Conservation (phyloP, 2,797 vertebrate species). For the Leucoraja ocellata region DNA sequence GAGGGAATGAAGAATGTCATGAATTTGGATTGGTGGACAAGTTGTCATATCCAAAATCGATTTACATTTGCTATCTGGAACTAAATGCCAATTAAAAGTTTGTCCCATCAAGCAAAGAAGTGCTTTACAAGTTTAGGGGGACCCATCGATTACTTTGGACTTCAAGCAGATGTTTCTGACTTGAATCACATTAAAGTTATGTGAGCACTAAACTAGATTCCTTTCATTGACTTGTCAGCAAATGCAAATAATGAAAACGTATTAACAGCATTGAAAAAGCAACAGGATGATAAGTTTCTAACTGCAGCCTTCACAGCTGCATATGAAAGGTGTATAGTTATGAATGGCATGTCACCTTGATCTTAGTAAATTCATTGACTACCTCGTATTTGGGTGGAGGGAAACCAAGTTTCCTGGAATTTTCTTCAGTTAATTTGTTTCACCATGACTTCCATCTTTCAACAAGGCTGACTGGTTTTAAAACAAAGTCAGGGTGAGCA, state of each 20-base stretch:
- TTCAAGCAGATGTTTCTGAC: too few species aligned
- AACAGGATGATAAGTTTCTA: not conserved
- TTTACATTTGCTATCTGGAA: too few species aligned
- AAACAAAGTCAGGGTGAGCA: not conserved
- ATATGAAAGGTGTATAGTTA: not conserved
- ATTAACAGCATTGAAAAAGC: not conserved
- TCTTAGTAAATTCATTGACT: not conserved
- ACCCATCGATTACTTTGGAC: not conserved
- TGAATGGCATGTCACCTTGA: not conserved
- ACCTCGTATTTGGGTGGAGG: not conserved
- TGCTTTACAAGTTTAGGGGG: too few species aligned
- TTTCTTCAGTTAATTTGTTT: not conserved
- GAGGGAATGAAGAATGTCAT: not conserved
- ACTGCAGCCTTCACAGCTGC: not conserved
- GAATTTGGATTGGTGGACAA: not conserved
- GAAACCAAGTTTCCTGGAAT: not conserved
- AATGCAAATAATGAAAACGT: not conserved
- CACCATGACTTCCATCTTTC: not conserved
- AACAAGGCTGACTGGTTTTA: not conserved
- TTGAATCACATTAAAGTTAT: not conserved
- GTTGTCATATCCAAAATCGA: too few species aligned
- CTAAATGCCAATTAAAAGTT: too few species aligned
- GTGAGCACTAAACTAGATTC: not conserved
- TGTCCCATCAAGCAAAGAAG: too few species aligned
- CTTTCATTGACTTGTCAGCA: not conserved